phyloP scores from a whole-genome alignment of 2,797 vertebrate genomes.

The Falco cherrug region DNA sequence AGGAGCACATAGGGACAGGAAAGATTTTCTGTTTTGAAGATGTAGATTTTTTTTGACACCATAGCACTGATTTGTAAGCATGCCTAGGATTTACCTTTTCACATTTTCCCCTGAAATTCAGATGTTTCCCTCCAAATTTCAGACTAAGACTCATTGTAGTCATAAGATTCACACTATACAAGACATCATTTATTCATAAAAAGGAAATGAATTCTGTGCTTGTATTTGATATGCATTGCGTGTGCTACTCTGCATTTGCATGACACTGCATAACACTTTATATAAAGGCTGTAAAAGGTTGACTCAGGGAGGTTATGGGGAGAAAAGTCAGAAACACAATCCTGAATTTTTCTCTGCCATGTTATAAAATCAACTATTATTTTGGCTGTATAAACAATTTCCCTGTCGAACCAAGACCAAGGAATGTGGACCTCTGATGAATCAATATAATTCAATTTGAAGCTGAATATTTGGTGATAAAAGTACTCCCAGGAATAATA shows the following conservation, averaged over 20 bases:
- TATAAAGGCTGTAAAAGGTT: conserved; percentile 5
- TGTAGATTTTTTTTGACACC: not conserved
- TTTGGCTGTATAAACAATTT: conserved; percentile 50
- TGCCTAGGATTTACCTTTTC: not conserved
- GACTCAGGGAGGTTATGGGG: not conserved
- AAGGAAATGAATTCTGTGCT: not conserved
- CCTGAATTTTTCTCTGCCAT: conserved; percentile 58
- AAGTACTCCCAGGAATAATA: conserved; percentile 74
- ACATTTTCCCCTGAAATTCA: not conserved
- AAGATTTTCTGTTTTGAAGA: not conserved
- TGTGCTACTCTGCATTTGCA: not conserved
- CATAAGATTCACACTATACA: not conserved
- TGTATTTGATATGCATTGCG: not conserved
- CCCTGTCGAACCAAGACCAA: conserved; percentile 49
- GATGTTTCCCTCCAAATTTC: not conserved
- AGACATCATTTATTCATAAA: not conserved
- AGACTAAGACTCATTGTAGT: not conserved
- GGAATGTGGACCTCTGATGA: conserved; percentile 60
- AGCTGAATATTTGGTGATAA: conserved; percentile 68
- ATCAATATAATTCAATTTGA: conserved; percentile 70
- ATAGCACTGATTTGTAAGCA: not conserved
- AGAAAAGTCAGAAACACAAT: conserved; percentile 61
- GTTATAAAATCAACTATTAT: conserved; percentile 49
- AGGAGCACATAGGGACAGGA: not conserved
- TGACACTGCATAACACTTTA: not conserved